Base-by-base conservation (phyloP, 2,797 vertebrate species). In the Myotis pilosus region DNA sequence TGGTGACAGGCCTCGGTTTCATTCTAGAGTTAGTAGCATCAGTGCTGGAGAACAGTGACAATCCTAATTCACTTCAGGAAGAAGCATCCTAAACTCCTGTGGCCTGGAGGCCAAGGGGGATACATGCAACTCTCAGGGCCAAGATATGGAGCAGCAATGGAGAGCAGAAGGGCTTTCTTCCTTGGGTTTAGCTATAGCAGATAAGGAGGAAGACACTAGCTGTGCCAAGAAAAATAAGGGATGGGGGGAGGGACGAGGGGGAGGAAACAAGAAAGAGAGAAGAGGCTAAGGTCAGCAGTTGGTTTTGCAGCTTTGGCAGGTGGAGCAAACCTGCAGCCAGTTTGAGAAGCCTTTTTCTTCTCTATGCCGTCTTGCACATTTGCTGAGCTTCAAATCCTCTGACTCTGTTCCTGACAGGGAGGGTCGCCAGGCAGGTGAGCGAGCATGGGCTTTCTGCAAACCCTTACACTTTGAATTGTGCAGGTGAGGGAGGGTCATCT, bases 371-470 rank as follows among this genome's bases (percentile, higher is more conserved):
- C 30, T 3, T 33, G 38, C 23, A 20, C n/a, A 3, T 72, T 30
- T n/a, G 36, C 92, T 6, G 15, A 10, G 28, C 69, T 76, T 41
- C 25, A 15, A 8, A 1, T 57, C 53, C 44, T 30, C 33, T 23
- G 13, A 33, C 75, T 76, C 44, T 36, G 3, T 17, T 33, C 51
- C 69, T 49, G 38, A n/a, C n/a, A 22, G 47, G 76, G 2, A 68
- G 49, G 89, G 51, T 44, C 0, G 0, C 10, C 30, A 1, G 9
- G 13, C 8, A 0, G 51, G 15, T 3, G 2, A 19, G 75, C 75
- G n/a, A 7, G n/a, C n/a, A 2, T 5, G 2, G 3, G 0, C 19
- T 57, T 36, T 15, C 79, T 28, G 25, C 55, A 47, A 62, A 80
- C 49, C n/a, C 74, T 79, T 10, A 0, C 0, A 4, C 9, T 5